Evolutionary conservation across 1,140 invertebrate species (phyloP), one percentile per base, ranked within the genome.

Genomic region (Platyura marginata): DNA sequence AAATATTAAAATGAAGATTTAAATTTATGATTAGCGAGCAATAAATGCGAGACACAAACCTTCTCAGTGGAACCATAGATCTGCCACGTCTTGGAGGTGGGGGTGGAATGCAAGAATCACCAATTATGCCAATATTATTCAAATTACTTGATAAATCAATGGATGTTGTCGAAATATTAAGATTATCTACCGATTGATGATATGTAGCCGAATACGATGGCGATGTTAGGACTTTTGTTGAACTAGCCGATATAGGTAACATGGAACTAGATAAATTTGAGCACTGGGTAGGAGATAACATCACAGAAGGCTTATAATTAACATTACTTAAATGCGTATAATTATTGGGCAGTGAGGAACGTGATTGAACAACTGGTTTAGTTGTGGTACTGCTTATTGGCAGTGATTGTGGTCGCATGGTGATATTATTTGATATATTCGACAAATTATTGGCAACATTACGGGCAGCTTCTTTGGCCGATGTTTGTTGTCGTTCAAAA

Each of bases 401-500:
- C 18, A 38, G 19, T 4, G 36, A 38, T 21, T 38, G 36, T 19
- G 36, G 36, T 20, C 36, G 5, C 16, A 2, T 38, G 2, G 16
- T 18, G 36, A n/a, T 18, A 38, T 38, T 38, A 38, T 46, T 39
- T 3, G 18, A n/a, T 11, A 25, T 11, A 15, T 34, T 18, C 3
- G 13, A 16, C 3, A 18, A 20, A 18, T 33, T n/a, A 18, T 18
- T 41, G 3, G 21, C 36, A 13, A 15, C 16, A 9, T 29, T 20
- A 39, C 42, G 25, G n/a, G n/a, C 6, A 21, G 20, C 16, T 22
- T 42, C 32, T 18, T 38, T 21, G 10, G 25, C 35, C 11, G 45
- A 21, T 37, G 40, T 64, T 40, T 76, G 72, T 49, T 87, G 81
- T 25, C 81, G 67, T 51, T 88, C 83, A 57, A 88, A 87, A 47